Conservation (phyloP, 2,113 vertebrate genomes). For the Leptosomus discolor region DNA sequence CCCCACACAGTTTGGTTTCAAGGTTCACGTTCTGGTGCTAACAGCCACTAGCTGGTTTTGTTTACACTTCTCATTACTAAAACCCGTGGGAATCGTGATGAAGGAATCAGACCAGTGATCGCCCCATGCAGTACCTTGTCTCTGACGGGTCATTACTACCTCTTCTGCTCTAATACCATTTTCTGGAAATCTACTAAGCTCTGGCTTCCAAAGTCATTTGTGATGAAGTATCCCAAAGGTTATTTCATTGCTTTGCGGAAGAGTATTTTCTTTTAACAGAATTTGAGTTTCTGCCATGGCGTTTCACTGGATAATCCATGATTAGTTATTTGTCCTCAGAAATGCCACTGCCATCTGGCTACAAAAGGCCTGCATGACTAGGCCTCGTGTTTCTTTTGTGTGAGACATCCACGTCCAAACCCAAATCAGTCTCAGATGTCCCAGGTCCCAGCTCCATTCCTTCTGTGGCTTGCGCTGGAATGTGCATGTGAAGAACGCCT, state of each 20-base stretch:
- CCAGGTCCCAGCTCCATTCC: not conserved
- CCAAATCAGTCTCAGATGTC: slow-evolving; percentile 20
- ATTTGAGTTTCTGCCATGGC: not conserved
- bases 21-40: not conserved
- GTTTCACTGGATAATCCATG: not conserved
- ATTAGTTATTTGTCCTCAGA: not conserved
- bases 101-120: not conserved
- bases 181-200: not conserved
- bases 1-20: not conserved
- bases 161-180: not conserved
- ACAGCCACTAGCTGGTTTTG: not conserved
- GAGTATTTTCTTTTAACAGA: not conserved
- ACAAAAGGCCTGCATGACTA: not conserved
- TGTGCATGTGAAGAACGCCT: not conserved
- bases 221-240: not conserved
- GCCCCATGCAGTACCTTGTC: not conserved
- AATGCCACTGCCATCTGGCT: slow-evolving; percentile 1
- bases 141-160: not conserved
- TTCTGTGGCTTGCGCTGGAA: not conserved
- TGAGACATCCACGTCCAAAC: not conserved
- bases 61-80: not conserved
- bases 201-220: not conserved
- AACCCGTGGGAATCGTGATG: not conserved
- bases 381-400: not conserved
- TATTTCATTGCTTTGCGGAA: not conserved